Base-by-base conservation (phyloP, 2,888 invertebrate species). In the Drosophila barbarae region DNA sequence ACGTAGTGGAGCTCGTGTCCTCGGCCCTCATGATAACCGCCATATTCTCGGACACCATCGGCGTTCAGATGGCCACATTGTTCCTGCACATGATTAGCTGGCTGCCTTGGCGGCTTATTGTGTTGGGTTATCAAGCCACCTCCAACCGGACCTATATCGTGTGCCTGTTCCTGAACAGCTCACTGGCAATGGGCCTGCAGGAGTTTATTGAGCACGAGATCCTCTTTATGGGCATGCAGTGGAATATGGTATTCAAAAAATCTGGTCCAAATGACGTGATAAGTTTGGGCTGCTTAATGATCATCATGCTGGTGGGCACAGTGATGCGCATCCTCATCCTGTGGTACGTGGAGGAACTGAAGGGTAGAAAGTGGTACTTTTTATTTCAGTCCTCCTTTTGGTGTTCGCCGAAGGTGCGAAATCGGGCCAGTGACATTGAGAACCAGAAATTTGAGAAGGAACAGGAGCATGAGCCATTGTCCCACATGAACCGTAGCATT, bases 281-380 rank as follows among this genome's bases (percentile, higher is more conserved):
- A 60, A 89, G 92, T 2, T 90, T 95, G 77, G 94, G 94, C 3
- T 91, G 94, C 34, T 90, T 96, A 38, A 71, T 95, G 1, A 93
- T 96, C 91, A 86, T 96, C 69, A 78, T 93, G 6, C 56, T 94
- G 1, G 0, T 63, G 4, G 42, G 63, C 0, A 65, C 69, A 8
- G 0, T 74, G 1, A 0, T 78, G 0, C 95, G 95, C 81, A 90
- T 95, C 83, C 52, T 94, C 2, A 86, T 96, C 26, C 93, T 96
- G 0, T 90, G 96, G 72, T 98, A 97, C 84, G 89, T 96, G 28
- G 97, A 97, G 88, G 94, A 94, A 68, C 92, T 98, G 7, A 91
- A 94, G 21, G 93, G 94, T 0, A 92, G 92, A 72, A 93, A 93
- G 12, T 96, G 95, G 93, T 93, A 96, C 84, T 97, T 96, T 86